phyloP scores from a whole-genome alignment of 1,140 invertebrate genomes.

The Cydia strobilella region DNA sequence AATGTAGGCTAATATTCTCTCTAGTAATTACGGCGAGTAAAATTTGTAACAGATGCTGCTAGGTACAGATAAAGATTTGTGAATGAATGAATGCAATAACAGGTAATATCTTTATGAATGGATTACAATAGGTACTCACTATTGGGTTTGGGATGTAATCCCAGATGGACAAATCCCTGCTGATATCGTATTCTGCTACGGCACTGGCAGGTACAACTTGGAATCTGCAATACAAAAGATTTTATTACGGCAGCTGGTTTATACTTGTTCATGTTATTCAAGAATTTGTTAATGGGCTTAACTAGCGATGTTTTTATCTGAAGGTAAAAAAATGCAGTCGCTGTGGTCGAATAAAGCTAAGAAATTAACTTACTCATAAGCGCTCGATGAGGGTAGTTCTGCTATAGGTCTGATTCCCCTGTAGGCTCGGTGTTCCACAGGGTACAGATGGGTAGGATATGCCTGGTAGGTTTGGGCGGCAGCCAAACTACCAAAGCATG shows the following conservation, averaged over 20 bases:
- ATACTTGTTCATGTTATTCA: neutral
- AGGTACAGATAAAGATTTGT: neutral
- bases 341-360: too few species aligned
- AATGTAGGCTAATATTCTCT: neutral
- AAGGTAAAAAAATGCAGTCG: neutral
- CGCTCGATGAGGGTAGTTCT: neutral
- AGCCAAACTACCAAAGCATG: neutral
- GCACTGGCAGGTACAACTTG: constrained; percentile 33
- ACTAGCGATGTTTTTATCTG: neutral
- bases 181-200: constrained; percentile 9
- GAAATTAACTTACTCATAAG: constrained; percentile 11
- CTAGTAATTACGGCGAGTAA: neutral
- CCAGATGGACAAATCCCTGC: constrained; percentile 24
- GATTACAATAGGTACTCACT: constrained; percentile 38
- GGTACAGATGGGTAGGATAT: constrained; percentile 14
- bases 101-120: neutral
- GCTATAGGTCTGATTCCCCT: constrained; percentile 8
- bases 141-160: constrained; percentile 33
- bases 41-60: neutral
- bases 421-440: constrained; percentile 16
- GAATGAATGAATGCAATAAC: constrained; percentile 4
- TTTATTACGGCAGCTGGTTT: neutral
- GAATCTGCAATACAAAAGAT: constrained; percentile 34
- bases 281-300: neutral
- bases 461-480: constrained; percentile 8